Conservation (phyloP, 2,888 invertebrate species). For the Cremastinae sp. region DNA sequence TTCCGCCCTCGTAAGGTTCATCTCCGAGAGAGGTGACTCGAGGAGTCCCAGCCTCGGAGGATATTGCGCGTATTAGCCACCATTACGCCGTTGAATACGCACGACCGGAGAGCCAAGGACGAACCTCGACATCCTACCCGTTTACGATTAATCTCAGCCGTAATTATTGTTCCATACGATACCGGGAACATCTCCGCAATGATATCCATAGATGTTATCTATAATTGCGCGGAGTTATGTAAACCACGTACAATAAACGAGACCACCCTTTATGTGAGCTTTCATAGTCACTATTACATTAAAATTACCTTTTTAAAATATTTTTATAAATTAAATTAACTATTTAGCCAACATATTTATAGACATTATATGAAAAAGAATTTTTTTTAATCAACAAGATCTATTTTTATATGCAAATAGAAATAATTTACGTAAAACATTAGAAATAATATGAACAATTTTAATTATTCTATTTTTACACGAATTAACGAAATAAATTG, state of each 20-base stretch:
- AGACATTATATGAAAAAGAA: no score
- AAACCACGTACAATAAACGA: background rate
- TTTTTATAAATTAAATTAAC: no score
- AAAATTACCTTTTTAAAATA: background rate
- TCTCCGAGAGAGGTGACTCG: slow-evolving; percentile 60
- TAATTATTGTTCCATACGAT: slow-evolving; percentile 32
- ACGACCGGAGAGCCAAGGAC: slow-evolving; percentile 16
- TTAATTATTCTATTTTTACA: no score
- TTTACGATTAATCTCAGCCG: slow-evolving; percentile 61
- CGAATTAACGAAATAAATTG: slow-evolving; percentile 58
- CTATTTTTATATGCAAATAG: no score
- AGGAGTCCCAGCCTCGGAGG: slow-evolving; percentile 33
- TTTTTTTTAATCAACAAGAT: no score
- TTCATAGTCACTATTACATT: background rate
- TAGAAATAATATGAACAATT: background rate
- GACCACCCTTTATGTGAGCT: no score
- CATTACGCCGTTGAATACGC: slow-evolving; percentile 41
- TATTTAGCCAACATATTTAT: no score
- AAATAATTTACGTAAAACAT: no score
- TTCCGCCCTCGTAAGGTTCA: slow-evolving; percentile 71
- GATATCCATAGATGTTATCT: slow-evolving; percentile 18
- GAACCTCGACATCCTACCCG: slow-evolving; percentile 44
- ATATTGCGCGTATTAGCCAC: slow-evolving; percentile 54
- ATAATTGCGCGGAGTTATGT: background rate
- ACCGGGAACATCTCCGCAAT: background rate